Evolutionary conservation across 2,888 invertebrate genomes (phyloP), one percentile per base, ranked within the genome.

Genomic region (Pomacea canaliculata): DNA sequence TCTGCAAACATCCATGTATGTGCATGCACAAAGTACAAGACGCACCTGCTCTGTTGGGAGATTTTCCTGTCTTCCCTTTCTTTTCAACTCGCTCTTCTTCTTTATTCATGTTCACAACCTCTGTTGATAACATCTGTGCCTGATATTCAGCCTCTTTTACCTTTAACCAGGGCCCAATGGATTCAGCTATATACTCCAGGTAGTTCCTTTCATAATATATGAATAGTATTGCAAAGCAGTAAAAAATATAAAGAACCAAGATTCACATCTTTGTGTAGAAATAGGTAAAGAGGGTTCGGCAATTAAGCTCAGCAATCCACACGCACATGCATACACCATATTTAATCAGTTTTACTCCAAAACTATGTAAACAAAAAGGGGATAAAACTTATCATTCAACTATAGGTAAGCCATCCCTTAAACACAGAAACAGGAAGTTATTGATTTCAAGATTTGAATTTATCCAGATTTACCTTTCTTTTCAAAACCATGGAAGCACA

Each of bases 101-200:
- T 60, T 84, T 82, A 46, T 82, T 77, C 78, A 89, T 85, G 70
- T 85, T 85, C 60, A 87, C 87, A 2, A 90, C 87, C 76, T 91
- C 90, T 69, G 84, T 76, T 18, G 88, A 86, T 70, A 90, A 82
- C 48, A 87, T 76, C 16, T 83, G 75, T 12, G 89, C 90, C 79
- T 90, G 85, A 72, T 90, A 90, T 74, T 88, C 89, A 23, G 90
- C 90, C 70, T 91, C 90, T 76, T 90, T 87, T 62, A 85, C 87
- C 70, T 86, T 85, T 19, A 85, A 85, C 90, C 90, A 91, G 63
- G 88, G 89, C 65, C 82, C 78, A 9, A 91, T 84, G 19, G 85
- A 84, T 69, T 87, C 89, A 2, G 87, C 86, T 3, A 90, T 87
- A 82, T 87, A 87, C 79, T 91, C 90, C 79, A 90, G 81, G 83